Base-by-base conservation (phyloP, 2,888 invertebrate genomes). In the Micoletzkya japonica region DNA sequence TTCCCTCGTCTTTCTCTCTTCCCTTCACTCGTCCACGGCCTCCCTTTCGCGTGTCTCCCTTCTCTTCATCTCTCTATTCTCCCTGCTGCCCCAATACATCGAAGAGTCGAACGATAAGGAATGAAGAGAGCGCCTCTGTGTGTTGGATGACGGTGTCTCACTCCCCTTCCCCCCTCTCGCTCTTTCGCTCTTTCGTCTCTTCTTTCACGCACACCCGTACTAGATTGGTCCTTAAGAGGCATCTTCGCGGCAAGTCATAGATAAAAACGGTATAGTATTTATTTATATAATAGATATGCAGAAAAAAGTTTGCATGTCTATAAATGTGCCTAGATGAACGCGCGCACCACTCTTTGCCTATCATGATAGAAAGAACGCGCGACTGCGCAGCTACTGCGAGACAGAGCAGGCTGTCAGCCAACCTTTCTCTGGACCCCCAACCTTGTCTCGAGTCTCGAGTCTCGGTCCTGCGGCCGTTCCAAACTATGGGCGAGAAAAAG, bases 31-130 rank as follows among this genome's bases (percentile, higher is more conserved):
- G 14, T n/a, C 26, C 58, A 24, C 58, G 24, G 20, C 49, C 37
- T 49, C 24, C 24, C 50, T 32, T 24, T 37, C 37, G 34, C 36
- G 28, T 39, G 32, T 56, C 56, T 56, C 56, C 56, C 14, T 39
- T 37, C 60, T 34, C 44, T 44, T 60, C 44, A 39, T 60, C 63
- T 63, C 63, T 63, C 39, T 58, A 36, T 34, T 58, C 37, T 34
- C 37, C 37, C 37, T 34, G 26, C 58, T 36, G 36, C 36, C 58
- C 34, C 36, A 34, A 58, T 36, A 26, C 28, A 52, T 28, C 28
- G 52, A 28, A 52, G 52, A 14, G 20, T 20, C n/a, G 57, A 57
- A 39, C 39, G 39, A 10, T 39, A 39, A 17, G 17, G 39, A 39
- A 17, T 17, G 39, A 10, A 39, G 10, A 39, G 17, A 10, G 7